These are phyloP conservation scores for Eristalinus aeneus DNA, from an alignment of 2,888 invertebrate species.

Conservation along the genomic window DNA sequence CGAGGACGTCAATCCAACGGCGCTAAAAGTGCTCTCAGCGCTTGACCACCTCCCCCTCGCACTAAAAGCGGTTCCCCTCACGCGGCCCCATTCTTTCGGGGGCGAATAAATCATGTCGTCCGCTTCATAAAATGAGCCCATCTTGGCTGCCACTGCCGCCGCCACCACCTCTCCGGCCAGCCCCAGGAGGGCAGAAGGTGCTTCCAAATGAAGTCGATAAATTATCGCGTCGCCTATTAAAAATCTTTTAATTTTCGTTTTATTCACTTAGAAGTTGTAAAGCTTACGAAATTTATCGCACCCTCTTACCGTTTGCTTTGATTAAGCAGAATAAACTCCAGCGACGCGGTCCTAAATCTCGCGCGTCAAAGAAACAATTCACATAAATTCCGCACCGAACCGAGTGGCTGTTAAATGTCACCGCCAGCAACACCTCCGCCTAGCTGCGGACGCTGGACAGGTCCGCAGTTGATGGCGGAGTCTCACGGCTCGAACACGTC, in stretches of 20 bases:
- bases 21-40: background rate
- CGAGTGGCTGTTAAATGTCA: conserved; percentile 57
- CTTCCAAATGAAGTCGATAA: conserved; percentile 24
- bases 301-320: conserved; percentile 30
- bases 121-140: background rate
- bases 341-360: conserved; percentile 58
- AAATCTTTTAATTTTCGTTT: conserved; percentile 40
- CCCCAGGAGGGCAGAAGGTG: conserved; percentile 15
- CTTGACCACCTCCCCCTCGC: background rate
- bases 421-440: conserved; percentile 33
- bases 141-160: background rate
- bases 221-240: conserved; percentile 35
- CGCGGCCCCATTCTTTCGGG: background rate
- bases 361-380: conserved; percentile 56
- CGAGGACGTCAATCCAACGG: background rate
- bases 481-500: background rate
- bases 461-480: conserved; percentile 26
- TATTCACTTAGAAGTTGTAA: conserved; percentile 45
- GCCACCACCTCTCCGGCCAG: background rate
- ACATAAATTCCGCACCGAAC: conserved; percentile 39
- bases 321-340: conserved; percentile 54
- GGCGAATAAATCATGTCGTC: background rate
- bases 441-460: conserved; percentile 50
- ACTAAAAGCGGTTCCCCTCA: background rate
- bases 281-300: conserved; percentile 52